Percentiles rank a stretch among this genome's conserved stretches.
Evolutionary conservation across 2,113 vertebrate genomes (phyloP).

Genomic region (Gasterosteus nipponicus): DNA sequence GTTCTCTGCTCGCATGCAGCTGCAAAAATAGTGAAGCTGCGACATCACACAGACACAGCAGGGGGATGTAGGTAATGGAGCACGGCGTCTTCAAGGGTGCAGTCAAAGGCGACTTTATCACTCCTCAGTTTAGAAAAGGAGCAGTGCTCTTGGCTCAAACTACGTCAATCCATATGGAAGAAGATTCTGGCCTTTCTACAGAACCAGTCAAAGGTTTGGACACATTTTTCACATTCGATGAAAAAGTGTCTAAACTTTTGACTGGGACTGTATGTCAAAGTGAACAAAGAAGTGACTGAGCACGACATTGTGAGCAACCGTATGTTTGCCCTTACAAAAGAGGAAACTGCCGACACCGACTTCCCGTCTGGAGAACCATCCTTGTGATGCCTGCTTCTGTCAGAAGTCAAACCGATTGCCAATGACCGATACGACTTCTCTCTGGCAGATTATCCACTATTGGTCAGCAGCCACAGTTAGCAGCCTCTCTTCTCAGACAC

Average conservation of each 20-base stretch:
- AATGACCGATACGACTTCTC: background rate
- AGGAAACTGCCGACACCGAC: conserved; percentile 37
- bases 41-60: conserved; percentile 58
- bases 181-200: background rate
- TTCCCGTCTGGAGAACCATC: conserved; percentile 43
- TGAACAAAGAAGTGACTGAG: conserved; percentile 10
- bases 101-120: conserved; percentile 17
- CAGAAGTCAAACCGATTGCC: background rate
- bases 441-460: background rate
- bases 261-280: background rate
- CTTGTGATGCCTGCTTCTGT: conserved; percentile 29
- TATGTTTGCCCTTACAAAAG: conserved; percentile 2
- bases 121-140: background rate
- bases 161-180: conserved; percentile 3
- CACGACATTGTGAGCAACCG: conserved; percentile 2
- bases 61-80: conserved; percentile 59
- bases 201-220: no score
- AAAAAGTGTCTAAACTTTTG: no score
- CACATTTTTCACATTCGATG: no score
- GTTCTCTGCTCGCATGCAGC: conserved; percentile 65
- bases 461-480: background rate
- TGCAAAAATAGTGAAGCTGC: conserved; percentile 72
- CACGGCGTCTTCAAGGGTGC: conserved; percentile 59
- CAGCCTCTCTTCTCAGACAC: background rate
- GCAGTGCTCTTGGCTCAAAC: background rate